Base-by-base conservation (phyloP, 2,888 invertebrate species). In the Caenorhabditis macrosperma region DNA sequence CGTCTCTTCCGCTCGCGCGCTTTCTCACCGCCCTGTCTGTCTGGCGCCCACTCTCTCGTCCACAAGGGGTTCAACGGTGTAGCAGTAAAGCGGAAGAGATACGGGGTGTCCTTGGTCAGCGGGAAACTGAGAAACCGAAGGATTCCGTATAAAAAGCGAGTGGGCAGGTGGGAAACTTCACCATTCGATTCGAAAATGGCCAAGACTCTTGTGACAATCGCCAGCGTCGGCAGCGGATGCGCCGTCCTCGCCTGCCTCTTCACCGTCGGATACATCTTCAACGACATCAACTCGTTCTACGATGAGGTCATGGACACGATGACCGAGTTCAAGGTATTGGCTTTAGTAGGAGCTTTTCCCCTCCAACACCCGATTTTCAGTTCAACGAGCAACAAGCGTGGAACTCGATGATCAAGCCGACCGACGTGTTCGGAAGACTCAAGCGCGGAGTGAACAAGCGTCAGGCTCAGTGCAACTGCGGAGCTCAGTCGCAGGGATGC, bases 391-490 rank as follows among this genome's bases (percentile, higher is more conserved):
- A 68, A 50, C 48, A 68, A 26, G 68, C 68, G 44, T 68, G 68
- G 68, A 68, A 59, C 35, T 68, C 68, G 24, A 59, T 68, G 68
- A 35, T 59, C 4, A 68, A 68, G 33, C 68, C 68, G 55, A 59
- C 38, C 30, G 57, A 57, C 22, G 59, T 66, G 48, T 68, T 68
- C 50, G 68, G 68, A 59, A 46, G 68, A 48, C 46, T 50, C 38
- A 68, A 68, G 38, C 48, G 68, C 15, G 57, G 67, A 55, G 59
- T 38, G 52, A 74, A 50, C 66, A 66, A 66, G 30, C 57, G 74
- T 41, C 24, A 64, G 10, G 74, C 74, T 24, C 55, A 57, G 22
- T 84, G 82, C 50, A 60, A 63, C 30, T 85, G 84, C 26, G 81
- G 78, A 17, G 74, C 80, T 6, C 78, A 79, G 52, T 35, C 79